These are phyloP conservation scores for Pterocles orientalis DNA, from an alignment of 2,113 vertebrate species.

Conservation along the genomic window DNA sequence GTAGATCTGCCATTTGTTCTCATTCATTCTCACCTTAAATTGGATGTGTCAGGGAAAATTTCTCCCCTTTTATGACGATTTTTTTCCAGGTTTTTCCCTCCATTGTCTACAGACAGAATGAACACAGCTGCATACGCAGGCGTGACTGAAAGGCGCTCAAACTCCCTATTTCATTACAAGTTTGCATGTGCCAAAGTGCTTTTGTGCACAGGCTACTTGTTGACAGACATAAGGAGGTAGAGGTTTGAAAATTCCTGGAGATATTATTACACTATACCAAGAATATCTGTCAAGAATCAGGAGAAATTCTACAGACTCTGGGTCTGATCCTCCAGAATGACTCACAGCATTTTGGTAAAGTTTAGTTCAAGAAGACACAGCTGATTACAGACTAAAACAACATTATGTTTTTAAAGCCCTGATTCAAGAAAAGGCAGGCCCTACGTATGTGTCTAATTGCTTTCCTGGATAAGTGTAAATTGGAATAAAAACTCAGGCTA, in stretches of 20 bases:
- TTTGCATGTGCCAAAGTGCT: slow-evolving; percentile 23
- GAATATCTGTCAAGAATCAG: slow-evolving; percentile 57
- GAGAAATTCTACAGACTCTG: slow-evolving; percentile 31
- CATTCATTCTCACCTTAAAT: neutral
- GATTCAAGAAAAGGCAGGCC: neutral
- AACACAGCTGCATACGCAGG: neutral
- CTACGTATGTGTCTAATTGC: neutral
- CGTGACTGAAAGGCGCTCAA: slow-evolving; percentile 15
- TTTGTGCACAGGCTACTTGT: slow-evolving; percentile 36
- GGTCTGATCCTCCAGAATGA: neutral
- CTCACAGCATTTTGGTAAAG: neutral
- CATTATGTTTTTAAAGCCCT: neutral
- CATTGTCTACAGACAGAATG: neutral
- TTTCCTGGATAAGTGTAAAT: neutral
- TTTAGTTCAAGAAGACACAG: neutral
- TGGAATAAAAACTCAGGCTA: neutral
- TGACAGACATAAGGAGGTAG: slow-evolving; percentile 54
- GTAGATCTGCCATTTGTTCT: neutral
- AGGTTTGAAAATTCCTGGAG: slow-evolving; percentile 60
- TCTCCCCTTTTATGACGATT: neutral
- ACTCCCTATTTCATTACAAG: neutral
- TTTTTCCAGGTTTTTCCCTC: neutral
- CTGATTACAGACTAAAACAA: neutral
- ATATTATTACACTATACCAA: slow-evolving; percentile 61
- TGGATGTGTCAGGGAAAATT: neutral